phyloP scores from a whole-genome alignment of 2,113 vertebrate species.

The Petroica traversi region DNA sequence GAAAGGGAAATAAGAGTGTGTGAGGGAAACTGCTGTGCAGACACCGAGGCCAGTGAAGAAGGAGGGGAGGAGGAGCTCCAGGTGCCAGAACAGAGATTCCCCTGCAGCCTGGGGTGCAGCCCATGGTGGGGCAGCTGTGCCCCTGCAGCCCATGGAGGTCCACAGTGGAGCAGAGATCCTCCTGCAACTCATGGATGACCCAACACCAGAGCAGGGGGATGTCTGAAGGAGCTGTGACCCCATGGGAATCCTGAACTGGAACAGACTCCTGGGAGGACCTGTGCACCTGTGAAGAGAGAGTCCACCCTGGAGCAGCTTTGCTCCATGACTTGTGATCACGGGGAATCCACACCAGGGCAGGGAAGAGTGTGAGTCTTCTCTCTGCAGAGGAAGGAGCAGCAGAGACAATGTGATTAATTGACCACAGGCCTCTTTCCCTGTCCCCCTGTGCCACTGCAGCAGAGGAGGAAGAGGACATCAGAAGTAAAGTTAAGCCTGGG shows the following conservation, averaged over 20 bases:
- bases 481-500: neutral
- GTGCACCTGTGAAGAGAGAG: neutral
- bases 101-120: rapidly evolving
- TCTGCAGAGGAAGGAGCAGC: neutral
- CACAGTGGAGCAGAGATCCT: neutral
- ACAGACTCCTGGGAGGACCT: neutral
- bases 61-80: neutral
- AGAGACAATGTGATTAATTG: neutral
- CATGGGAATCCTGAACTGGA: neutral
- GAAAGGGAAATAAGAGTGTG: neutral
- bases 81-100: neutral
- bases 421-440: neutral
- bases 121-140: neutral
- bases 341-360: neutral
- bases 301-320: neutral
- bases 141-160: neutral
- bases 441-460: neutral
- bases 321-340: neutral
- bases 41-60: neutral
- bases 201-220: neutral
- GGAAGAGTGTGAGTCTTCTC: neutral
- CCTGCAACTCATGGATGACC: neutral
- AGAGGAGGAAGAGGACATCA: neutral
- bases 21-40: neutral
- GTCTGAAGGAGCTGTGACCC: neutral